These are phyloP conservation scores for Benitochromis conjunctus DNA, from an alignment of 2,113 vertebrate species.

Conservation along the genomic window DNA sequence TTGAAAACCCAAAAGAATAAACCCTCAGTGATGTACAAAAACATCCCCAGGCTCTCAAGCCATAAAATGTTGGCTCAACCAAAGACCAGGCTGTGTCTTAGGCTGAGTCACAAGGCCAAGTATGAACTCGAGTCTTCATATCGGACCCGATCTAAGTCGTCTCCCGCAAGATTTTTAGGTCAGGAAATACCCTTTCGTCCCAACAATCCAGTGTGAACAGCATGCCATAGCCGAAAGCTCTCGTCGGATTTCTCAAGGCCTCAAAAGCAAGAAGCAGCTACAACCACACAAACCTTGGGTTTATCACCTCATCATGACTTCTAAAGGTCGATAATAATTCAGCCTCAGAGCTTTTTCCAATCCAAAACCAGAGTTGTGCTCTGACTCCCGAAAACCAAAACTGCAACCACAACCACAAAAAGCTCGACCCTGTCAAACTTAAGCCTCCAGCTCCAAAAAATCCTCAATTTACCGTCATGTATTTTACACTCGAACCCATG, in stretches of 20 bases:
- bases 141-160: not conserved
- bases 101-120: conserved; percentile 38
- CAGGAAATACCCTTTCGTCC: conserved; percentile 43
- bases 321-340: conserved; percentile 1
- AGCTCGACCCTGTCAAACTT: not conserved
- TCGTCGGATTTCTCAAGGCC: not conserved
- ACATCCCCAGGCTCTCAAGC: conserved; percentile 11
- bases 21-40: not conserved
- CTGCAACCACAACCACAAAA: not conserved
- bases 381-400: not conserved
- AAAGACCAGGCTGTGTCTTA: not conserved
- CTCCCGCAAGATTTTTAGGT: conserved; percentile 30
- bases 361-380: conserved; percentile 6
- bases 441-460: not conserved
- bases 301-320: conserved; percentile 29
- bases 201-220: not conserved
- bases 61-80: conserved; percentile 5
- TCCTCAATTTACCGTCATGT: not conserved
- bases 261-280: not conserved
- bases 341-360: not conserved
- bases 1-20: not conserved
- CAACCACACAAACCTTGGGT: not conserved
- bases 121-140: not conserved
- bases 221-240: not conserved
- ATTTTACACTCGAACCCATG: not conserved